Percentiles rank a stretch among this genome's conserved stretches.
These are phyloP conservation scores for Muntiacus reevesi DNA, from an alignment of 2,113 vertebrate genomes.

Conservation along the genomic window DNA sequence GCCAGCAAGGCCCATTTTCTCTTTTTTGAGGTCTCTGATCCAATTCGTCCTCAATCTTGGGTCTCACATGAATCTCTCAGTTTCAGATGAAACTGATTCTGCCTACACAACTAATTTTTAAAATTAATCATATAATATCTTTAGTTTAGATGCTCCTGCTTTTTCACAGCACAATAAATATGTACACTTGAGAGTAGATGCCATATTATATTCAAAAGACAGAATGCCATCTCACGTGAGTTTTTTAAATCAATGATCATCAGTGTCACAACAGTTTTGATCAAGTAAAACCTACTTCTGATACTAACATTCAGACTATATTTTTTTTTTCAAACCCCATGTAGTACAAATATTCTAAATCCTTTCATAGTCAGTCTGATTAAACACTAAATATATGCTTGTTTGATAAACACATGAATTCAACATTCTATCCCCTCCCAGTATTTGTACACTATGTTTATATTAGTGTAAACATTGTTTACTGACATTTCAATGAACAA, in stretches of 20 bases:
- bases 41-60: neutral
- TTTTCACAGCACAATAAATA: too few species aligned
- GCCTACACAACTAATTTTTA: too few species aligned
- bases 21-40: neutral
- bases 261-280: too few species aligned
- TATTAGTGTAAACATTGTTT: neutral
- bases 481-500: neutral
- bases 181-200: too few species aligned
- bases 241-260: too few species aligned
- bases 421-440: neutral
- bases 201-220: too few species aligned
- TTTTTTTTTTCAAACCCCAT: neutral
- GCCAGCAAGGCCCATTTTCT: neutral
- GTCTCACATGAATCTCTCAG: neutral
- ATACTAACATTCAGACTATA: neutral
- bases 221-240: too few species aligned
- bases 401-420: neutral
- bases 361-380: neutral
- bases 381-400: neutral
- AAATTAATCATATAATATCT: too few species aligned
- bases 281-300: neutral
- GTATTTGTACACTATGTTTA: neutral
- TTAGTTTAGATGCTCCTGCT: too few species aligned
- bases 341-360: neutral
- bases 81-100: too few species aligned